These are phyloP conservation scores for Hippocampus guttulatus DNA, from an alignment of 2,113 vertebrate genomes.

Conservation along the genomic window DNA sequence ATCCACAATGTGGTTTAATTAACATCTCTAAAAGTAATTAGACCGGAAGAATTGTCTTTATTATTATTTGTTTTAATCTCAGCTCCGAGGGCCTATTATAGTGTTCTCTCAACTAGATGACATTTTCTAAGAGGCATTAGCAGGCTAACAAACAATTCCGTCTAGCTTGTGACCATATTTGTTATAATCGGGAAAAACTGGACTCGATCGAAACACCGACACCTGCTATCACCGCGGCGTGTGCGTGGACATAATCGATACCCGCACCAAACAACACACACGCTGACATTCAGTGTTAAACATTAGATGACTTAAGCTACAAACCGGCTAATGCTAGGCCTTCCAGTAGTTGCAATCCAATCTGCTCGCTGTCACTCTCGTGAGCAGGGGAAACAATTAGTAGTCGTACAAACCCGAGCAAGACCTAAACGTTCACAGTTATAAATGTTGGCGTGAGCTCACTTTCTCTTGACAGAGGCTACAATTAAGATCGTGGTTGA, in stretches of 20 bases:
- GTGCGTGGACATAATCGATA: not conserved
- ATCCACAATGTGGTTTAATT: not conserved
- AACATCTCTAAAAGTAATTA: not conserved
- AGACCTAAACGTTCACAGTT: not conserved
- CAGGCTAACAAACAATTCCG: conserved; percentile 44
- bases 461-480: conserved; percentile 4
- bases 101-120: conserved; percentile 37
- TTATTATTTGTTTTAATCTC: not conserved
- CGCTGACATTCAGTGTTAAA: conserved; percentile 21
- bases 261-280: not conserved
- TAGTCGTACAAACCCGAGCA: conserved; percentile 6
- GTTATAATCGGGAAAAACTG: not conserved
- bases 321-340: conserved; percentile 59
- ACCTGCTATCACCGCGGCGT: not conserved
- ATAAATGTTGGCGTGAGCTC: conserved; percentile 15
- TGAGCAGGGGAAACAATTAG: conserved; percentile 15
- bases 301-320: conserved; percentile 4
- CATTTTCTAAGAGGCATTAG: conserved; percentile 52
- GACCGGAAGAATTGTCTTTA: not conserved
- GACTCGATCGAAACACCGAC: not conserved
- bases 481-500: conserved; percentile 30
- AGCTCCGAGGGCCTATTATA: not conserved
- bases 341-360: conserved; percentile 29
- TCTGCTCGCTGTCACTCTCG: conserved; percentile 22
- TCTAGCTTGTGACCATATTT: conserved; percentile 23